Evolutionary conservation across 2,797 vertebrate species (phyloP).

Genomic region (Macropodus opercularis): DNA sequence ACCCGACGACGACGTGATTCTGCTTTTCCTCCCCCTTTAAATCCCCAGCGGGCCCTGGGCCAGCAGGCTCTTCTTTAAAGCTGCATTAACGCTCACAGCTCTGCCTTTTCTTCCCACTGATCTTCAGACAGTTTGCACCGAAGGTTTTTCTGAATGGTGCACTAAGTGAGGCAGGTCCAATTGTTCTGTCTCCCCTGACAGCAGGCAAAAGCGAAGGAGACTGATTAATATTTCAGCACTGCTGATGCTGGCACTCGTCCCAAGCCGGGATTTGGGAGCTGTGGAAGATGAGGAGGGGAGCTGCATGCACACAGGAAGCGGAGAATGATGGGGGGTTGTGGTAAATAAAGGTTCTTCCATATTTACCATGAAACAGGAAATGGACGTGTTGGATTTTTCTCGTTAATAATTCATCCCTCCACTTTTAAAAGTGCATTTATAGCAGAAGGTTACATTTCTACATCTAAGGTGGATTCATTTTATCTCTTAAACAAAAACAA

Average conservation of each 20-base stretch:
- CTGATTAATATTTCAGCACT: slow-evolving; percentile 80
- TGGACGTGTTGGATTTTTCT: slow-evolving; percentile 54
- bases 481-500: slow-evolving; percentile 52
- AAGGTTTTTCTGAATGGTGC: slow-evolving; percentile 42
- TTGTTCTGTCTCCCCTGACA: slow-evolving; percentile 63
- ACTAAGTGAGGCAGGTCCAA: slow-evolving; percentile 49
- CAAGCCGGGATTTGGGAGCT: slow-evolving; percentile 29
- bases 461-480: slow-evolving; percentile 29
- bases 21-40: slow-evolving; percentile 38
- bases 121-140: slow-evolving; percentile 47
- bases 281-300: neutral
- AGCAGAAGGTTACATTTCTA: slow-evolving; percentile 21
- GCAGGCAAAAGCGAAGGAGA: slow-evolving; percentile 62
- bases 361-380: slow-evolving; percentile 73
- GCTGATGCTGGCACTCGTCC: slow-evolving; percentile 72
- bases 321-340: slow-evolving; percentile 44
- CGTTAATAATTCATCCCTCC: slow-evolving; percentile 70
- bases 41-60: slow-evolving; percentile 36
- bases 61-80: slow-evolving; percentile 46
- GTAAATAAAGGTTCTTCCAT: slow-evolving; percentile 70
- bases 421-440: slow-evolving; percentile 59
- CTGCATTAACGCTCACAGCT: slow-evolving; percentile 35
- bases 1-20: slow-evolving; percentile 46
- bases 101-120: slow-evolving; percentile 32
- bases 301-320: slow-evolving; percentile 62